Evolutionary conservation across 2,888 invertebrate genomes (phyloP).

Genomic region (Busseola fusca): DNA sequence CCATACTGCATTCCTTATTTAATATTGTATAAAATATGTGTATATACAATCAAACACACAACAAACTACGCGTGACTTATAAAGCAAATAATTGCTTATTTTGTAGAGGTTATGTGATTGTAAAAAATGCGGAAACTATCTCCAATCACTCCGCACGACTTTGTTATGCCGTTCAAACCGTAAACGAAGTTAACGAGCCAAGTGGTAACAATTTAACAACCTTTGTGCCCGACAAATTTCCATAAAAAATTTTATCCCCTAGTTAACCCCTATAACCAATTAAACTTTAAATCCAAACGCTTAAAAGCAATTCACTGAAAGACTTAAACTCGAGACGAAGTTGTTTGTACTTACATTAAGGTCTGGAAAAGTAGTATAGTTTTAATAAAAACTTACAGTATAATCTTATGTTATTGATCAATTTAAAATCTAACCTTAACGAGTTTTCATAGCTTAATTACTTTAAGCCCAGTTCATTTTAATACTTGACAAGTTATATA

Average conservation of each 20-base stretch:
- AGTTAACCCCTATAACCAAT: constrained; percentile 7
- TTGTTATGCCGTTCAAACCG: not conserved
- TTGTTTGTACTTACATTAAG: constrained; percentile 56
- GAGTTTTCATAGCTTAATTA: constrained; percentile 26
- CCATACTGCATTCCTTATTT: not conserved
- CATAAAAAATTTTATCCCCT: not conserved
- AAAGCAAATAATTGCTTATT: not conserved
- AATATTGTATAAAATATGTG: too few species aligned
- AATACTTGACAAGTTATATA: too few species aligned
- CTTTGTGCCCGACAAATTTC: not conserved
- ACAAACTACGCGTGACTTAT: not conserved
- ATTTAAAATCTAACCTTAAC: constrained; percentile 27
- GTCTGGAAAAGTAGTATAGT: constrained; percentile 29
- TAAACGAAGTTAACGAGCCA: not conserved
- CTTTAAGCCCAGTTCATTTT: not conserved
- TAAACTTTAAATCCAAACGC: constrained; percentile 40
- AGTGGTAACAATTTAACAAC: not conserved
- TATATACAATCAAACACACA: not conserved
- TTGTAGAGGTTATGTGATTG: not conserved
- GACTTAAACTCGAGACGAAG: constrained; percentile 32
- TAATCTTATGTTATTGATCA: constrained; percentile 35
- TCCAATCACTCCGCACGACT: not conserved
- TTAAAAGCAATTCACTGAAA: constrained; percentile 38
- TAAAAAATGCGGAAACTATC: not conserved
- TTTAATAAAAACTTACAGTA: constrained; percentile 30